Evolutionary conservation across 2,113 vertebrate genomes (phyloP).

Genomic region (Periophthalmus modestus): DNA sequence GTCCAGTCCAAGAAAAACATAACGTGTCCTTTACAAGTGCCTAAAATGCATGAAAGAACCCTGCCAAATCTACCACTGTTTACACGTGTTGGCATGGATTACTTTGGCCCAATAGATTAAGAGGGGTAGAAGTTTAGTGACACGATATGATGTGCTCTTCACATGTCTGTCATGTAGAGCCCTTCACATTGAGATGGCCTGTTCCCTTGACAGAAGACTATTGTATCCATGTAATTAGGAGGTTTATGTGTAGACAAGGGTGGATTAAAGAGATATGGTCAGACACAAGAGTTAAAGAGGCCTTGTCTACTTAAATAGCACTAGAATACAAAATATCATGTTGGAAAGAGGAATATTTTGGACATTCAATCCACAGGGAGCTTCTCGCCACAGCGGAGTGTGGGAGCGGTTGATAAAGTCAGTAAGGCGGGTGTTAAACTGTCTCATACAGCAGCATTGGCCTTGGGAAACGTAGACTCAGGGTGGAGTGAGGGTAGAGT

Average conservation of each 20-base stretch:
- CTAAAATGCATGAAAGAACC: background rate
- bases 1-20: background rate
- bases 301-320: background rate
- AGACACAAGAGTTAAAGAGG: background rate
- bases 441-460: background rate
- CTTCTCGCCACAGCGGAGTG: background rate
- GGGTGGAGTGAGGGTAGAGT: no score
- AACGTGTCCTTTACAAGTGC: background rate
- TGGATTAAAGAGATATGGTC: slow-evolving; percentile 1
- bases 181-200: background rate
- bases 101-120: slow-evolving; percentile 1
- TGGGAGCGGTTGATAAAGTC: background rate
- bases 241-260: background rate
- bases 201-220: background rate
- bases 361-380: background rate
- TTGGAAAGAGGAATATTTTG: background rate
- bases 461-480: no score
- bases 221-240: background rate
- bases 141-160: background rate
- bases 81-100: background rate
- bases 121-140: background rate
- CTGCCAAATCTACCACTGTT: background rate
- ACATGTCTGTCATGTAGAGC: background rate
- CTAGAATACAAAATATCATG: background rate
- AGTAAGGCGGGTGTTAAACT: background rate